A percentile compares a stretch with the other conserved stretches of the same genome.
phyloP scores from a whole-genome alignment of 2,797 vertebrate species.

The Microcaecilia unicolor region DNA sequence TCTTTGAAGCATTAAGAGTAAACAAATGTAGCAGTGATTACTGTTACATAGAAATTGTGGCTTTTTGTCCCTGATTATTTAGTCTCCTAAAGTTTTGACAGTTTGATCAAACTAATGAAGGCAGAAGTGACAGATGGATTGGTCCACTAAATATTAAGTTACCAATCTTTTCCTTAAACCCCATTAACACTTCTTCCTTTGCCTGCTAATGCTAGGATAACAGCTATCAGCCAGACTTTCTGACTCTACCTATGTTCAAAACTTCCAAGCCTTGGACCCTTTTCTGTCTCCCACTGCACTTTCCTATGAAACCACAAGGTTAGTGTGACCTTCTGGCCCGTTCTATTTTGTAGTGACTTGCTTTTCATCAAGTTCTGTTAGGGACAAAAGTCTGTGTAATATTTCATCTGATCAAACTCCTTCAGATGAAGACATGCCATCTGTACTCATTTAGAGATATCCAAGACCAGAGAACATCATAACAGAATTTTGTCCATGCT shows the following conservation, averaged over 20 bases:
- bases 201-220: constrained; percentile 55
- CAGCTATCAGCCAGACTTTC: constrained; percentile 77
- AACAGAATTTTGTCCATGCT: constrained; percentile 47
- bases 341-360: constrained; percentile 41
- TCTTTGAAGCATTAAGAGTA: neutral
- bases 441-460: constrained; percentile 63
- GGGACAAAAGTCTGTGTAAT: constrained; percentile 64
- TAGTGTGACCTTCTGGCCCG: constrained; percentile 63
- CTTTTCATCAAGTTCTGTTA: constrained; percentile 40
- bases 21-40: constrained; percentile 6
- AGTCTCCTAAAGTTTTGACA: constrained; percentile 54
- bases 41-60: constrained; percentile 21
- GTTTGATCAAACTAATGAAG: constrained; percentile 48
- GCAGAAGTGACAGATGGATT: constrained; percentile 44
- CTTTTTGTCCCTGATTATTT: constrained; percentile 39
- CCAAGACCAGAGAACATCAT: constrained; percentile 52
- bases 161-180: constrained; percentile 45
- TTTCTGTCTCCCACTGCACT: constrained; percentile 61
- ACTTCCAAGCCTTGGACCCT: constrained; percentile 60
- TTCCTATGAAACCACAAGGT: constrained; percentile 74
- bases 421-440: constrained; percentile 45
- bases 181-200: constrained; percentile 52
- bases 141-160: constrained; percentile 57
- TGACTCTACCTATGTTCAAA: constrained; percentile 69
- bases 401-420: constrained; percentile 63